A percentile compares a stretch with the other conserved stretches of the same genome.
These are phyloP conservation scores for Matsumyia berberina DNA, from an alignment of 2,888 invertebrate species.

Conservation along the genomic window DNA sequence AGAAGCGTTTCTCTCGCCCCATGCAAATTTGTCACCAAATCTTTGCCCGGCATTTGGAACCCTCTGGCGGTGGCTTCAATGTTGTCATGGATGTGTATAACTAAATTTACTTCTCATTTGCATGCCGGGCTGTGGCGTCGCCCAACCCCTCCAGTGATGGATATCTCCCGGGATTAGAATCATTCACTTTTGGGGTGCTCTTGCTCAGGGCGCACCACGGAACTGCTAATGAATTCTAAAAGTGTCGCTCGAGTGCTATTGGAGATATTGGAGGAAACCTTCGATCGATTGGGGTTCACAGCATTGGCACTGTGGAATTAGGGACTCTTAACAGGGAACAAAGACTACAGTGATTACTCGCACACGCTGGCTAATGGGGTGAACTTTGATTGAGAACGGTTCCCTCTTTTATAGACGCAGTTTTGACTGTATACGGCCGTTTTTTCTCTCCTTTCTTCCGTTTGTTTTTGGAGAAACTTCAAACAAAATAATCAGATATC, in stretches of 20 bases:
- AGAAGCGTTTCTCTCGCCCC: too few species aligned
- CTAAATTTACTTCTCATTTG: slow-evolving; percentile 53
- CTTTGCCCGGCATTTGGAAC: slow-evolving; percentile 7
- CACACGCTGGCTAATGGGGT: slow-evolving; percentile 13
- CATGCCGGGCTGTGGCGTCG: slow-evolving; percentile 36
- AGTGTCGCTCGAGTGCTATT: slow-evolving; percentile 12
- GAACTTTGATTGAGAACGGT: slow-evolving; percentile 37
- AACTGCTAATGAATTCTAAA: slow-evolving; percentile 39
- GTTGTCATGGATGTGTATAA: slow-evolving; percentile 37
- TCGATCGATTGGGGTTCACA: slow-evolving; percentile 12
- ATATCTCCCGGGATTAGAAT: background rate
- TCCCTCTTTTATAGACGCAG: background rate
- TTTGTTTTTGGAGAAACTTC: background rate
- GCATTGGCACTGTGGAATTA: slow-evolving; percentile 14
- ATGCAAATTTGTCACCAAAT: slow-evolving; percentile 3
- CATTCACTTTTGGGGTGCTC: slow-evolving; percentile 6
- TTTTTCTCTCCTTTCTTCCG: background rate
- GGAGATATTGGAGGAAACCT: background rate
- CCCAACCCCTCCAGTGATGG: background rate
- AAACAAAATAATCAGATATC: background rate
- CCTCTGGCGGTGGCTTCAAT: slow-evolving; percentile 13
- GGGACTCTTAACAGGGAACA: slow-evolving; percentile 11
- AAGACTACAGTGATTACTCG: slow-evolving; percentile 7
- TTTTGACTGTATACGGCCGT: background rate
- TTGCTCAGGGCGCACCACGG: background rate